Percentiles rank a stretch among this genome's conserved stretches.
Evolutionary conservation across 1,140 invertebrate species (phyloP).

Genomic region (Apis cerana): DNA sequence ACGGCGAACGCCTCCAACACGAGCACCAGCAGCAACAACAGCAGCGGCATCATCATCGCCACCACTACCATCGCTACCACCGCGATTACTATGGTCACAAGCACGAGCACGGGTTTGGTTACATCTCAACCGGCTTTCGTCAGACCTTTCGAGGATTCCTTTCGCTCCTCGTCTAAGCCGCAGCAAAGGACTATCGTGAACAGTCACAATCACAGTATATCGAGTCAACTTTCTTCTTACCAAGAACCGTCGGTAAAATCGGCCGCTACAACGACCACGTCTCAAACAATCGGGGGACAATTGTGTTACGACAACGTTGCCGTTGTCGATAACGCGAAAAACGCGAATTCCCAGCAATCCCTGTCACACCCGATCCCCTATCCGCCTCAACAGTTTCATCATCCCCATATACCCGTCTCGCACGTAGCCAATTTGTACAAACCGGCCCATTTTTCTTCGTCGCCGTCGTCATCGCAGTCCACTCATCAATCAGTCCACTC

Average conservation of each 20-base stretch:
- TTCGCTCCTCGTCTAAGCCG: conserved; percentile 71
- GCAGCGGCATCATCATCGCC: not conserved
- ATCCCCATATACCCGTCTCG: conserved; percentile 70
- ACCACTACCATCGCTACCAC: conserved; percentile 40
- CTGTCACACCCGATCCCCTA: conserved; percentile 62
- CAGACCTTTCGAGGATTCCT: conserved; percentile 80
- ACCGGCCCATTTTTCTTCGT: conserved; percentile 67
- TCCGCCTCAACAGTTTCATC: conserved; percentile 62
- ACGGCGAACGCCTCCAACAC: conserved; percentile 39
- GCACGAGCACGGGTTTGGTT: conserved; percentile 20
- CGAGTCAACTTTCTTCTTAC: conserved; percentile 68
- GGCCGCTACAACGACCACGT: conserved; percentile 15
- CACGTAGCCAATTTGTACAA: conserved; percentile 75
- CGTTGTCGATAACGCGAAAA: conserved; percentile 48
- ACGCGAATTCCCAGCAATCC: conserved; percentile 46
- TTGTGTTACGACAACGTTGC: conserved; percentile 44
- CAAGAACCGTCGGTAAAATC: conserved; percentile 60
- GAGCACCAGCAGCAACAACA: not conserved
- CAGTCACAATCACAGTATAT: conserved; percentile 67
- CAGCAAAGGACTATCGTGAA: conserved; percentile 67
- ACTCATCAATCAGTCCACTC: conserved; percentile 63
- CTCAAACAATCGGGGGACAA: conserved; percentile 54
- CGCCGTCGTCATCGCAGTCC: conserved; percentile 33
- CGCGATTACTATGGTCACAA: too few species aligned
- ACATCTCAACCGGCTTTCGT: conserved; percentile 78